Conservation (phyloP, 2,113 vertebrate species). For the Xenopus laevis region DNA sequence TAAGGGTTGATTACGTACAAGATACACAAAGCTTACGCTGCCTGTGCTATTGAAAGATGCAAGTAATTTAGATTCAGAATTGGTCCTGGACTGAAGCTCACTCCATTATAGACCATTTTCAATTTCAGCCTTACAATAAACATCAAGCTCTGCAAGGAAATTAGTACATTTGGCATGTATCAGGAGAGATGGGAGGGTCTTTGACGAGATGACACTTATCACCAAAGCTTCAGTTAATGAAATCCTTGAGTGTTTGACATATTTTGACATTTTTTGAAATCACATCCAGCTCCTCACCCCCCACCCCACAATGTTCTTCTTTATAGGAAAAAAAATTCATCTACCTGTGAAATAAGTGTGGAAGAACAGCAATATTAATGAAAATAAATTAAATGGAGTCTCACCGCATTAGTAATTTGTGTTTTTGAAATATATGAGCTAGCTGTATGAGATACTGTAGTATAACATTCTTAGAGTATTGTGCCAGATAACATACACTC, state of each 20-base stretch:
- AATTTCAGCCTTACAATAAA: conserved; percentile 99
- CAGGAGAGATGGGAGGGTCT: conserved; percentile 94
- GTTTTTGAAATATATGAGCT: conserved; percentile 27
- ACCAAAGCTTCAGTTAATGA: conserved; percentile 85
- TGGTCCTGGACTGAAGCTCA: conserved; percentile 95
- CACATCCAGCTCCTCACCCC: conserved; percentile 70
- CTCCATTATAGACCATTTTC: conserved; percentile 99
- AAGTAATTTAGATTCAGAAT: conserved; percentile 99
- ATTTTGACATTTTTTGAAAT: conserved; percentile 87
- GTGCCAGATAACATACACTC: conserved; percentile 16
- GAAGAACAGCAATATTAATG: conserved; percentile 69
- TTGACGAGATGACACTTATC: conserved; percentile 92
- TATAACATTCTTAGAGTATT: conserved; percentile 30
- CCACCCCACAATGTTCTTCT: conserved; percentile 67
- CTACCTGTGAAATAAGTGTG: conserved; percentile 72
- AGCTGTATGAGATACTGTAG: conserved; percentile 31
- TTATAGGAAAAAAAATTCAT: conserved; percentile 62
- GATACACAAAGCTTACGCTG: conserved; percentile 96
- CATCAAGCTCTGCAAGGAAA: conserved; percentile 98
- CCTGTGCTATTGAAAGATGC: conserved; percentile 98
- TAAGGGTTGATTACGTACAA: conserved; percentile 99
- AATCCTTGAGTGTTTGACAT: conserved; percentile 91
- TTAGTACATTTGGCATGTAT: conserved; percentile 99
- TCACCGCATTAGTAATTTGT: conserved; percentile 21
- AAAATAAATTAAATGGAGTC: conserved; percentile 58